Evolutionary conservation across 2,113 vertebrate genomes (phyloP).

Genomic region (Heliornis fulica): DNA sequence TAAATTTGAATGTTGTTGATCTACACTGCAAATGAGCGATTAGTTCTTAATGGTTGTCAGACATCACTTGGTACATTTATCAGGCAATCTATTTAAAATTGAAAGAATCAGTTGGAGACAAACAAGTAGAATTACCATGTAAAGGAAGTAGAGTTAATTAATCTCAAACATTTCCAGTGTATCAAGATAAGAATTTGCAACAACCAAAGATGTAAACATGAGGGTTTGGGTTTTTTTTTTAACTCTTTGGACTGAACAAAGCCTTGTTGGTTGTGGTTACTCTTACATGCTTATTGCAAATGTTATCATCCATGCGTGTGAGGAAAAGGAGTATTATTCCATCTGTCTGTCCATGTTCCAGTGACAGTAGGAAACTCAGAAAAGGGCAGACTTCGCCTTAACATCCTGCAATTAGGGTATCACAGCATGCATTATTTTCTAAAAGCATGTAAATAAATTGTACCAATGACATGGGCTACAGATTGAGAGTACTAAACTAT

Average conservation of each 20-base stretch:
- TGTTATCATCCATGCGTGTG: background rate
- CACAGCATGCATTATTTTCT: background rate
- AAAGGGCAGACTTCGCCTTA: background rate
- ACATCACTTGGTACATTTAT: constrained; percentile 16
- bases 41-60: constrained; percentile 28
- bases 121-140: background rate
- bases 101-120: background rate
- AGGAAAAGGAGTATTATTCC: background rate
- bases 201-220: background rate
- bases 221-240: background rate
- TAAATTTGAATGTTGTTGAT: constrained; percentile 33
- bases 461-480: background rate
- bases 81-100: constrained; percentile 19
- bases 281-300: background rate
- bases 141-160: constrained; percentile 22
- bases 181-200: background rate
- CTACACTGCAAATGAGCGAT: background rate
- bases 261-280: background rate
- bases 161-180: background rate
- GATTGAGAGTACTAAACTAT: background rate
- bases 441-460: background rate
- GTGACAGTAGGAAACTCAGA: background rate
- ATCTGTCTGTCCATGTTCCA: background rate
- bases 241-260: background rate
- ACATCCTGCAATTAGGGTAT: background rate